Conservation (phyloP, 1,140 invertebrate genomes). For the Brachionus paranguensis region DNA sequence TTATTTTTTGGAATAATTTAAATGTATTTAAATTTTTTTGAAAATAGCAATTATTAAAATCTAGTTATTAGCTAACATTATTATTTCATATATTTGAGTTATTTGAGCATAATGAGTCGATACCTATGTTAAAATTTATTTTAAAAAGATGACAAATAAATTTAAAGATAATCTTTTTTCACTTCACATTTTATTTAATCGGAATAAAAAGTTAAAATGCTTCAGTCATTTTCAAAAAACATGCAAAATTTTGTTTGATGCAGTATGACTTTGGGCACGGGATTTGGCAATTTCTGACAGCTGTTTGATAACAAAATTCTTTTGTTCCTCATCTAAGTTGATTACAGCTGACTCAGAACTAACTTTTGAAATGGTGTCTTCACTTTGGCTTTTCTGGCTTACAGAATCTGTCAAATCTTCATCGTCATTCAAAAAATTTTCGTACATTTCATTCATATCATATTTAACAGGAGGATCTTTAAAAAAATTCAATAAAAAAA, state of each 20-base stretch:
- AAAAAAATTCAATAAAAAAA: neutral
- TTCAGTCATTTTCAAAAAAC: neutral
- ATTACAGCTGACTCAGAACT: neutral
- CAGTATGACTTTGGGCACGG: neutral
- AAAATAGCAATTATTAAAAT: too few relatives aligned
- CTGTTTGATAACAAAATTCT: conserved; percentile 4
- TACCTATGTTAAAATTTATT: too few relatives aligned
- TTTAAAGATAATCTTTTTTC: neutral
- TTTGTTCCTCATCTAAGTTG: neutral
- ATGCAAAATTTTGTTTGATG: neutral
- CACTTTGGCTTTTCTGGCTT: neutral
- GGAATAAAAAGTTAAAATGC: neutral
- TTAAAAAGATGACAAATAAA: neutral
- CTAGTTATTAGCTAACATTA: too few relatives aligned
- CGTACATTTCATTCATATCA: neutral
- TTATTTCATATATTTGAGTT: too few relatives aligned
- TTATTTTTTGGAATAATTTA: too few relatives aligned
- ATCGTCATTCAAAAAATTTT: neutral
- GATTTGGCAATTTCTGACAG: conserved; percentile 2
- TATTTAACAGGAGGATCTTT: neutral
- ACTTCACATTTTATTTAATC: neutral
- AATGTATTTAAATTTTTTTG: too few relatives aligned
- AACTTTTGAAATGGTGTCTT: neutral
- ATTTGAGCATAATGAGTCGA: too few relatives aligned
- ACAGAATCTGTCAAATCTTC: neutral